phyloP scores from a whole-genome alignment of 30 jellyfish, hydroid and myxozoan genomes.

The Turritopsis dohrnii region DNA sequence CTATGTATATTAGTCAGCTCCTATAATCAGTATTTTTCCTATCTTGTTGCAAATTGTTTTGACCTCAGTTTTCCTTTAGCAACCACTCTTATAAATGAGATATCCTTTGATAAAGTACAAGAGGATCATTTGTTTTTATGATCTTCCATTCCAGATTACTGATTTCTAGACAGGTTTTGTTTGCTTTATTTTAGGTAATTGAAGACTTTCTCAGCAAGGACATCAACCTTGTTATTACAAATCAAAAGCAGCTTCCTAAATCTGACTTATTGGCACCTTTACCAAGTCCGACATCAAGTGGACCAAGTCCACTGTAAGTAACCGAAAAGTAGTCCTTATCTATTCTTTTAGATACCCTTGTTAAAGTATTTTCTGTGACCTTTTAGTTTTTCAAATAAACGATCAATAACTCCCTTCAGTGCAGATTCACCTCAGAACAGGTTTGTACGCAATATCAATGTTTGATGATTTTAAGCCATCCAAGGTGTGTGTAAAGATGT shows the following conservation, averaged over 20 bases:
- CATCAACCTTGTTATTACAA: background rate
- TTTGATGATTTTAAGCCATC: too few species aligned
- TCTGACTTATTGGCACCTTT: background rate
- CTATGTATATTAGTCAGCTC: too few species aligned
- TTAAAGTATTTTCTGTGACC: background rate
- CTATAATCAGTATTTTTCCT: too few species aligned
- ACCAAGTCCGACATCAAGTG: slow-evolving; percentile 9
- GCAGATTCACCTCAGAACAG: slow-evolving; percentile 17
- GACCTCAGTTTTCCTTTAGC: too few species aligned
- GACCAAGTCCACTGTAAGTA: slow-evolving; percentile 8
- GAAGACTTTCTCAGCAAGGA: slow-evolving; percentile 9
- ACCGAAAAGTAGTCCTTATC: too few species aligned
- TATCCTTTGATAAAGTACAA: too few species aligned
- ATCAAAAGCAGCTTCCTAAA: background rate
- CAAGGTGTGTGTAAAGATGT: too few species aligned
- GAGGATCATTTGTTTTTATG: too few species aligned
- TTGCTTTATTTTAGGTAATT: background rate
- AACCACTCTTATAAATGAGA: too few species aligned
- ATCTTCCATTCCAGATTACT: background rate
- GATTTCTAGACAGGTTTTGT: background rate
- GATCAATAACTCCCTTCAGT: slow-evolving; percentile 12
- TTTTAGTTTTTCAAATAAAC: slow-evolving; percentile 4
- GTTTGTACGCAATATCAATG: too few species aligned
- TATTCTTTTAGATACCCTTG: background rate
- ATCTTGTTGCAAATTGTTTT: too few species aligned